Evolutionary conservation across 2,113 vertebrate species (phyloP), one percentile per base, ranked within the genome.

Genomic region (Bos javanicus): DNA sequence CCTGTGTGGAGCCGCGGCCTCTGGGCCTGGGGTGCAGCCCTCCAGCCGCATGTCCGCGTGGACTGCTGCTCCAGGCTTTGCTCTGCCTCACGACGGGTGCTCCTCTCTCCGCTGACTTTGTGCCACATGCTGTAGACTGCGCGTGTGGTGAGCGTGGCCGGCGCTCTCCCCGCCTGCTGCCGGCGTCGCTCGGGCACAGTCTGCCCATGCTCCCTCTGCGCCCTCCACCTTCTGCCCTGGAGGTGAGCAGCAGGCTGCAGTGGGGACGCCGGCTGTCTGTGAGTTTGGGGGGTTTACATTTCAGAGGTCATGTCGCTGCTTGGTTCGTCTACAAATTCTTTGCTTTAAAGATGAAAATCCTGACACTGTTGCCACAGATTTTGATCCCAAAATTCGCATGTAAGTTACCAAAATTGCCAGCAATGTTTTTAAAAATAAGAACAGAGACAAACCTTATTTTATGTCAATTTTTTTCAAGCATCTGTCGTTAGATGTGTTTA

Each of bases 1-100:
- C 50, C n/a, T 26, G 3, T 4, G n/a, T 5, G 6, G 25, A 14
- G 50, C 12, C 1, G 9, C 1, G 17, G 57, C 28, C 59, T 7
- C 28, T 9, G 7, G 46, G 17, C 52, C 54, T 1, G 6, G 7
- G 76, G 28, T 1, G 4, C 12, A 17, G 10, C 7, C 19, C 28
- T 67, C 60, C 2, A 48, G n/a, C 8, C 8, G 0, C 0, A 1
- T 1, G 13, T 10, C 11, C 0, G 1, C 2, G 2, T 21, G 17
- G 10, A 2, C 2, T 33, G 3, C 36, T 28, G 36, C 7, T 43
- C 28, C 7, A 1, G 3, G 30, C 74, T 60, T 7, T 0, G 21
- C 25, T 82, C 57, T 23, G 36, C 16, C 54, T 26, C n/a, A 3
- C 1, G 13, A 21, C 0, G 2, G 36, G 81, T 13, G 12, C n/a